Evolutionary conservation across 2,797 vertebrate species (phyloP).

Genomic region (Squalus acanthias): DNA sequence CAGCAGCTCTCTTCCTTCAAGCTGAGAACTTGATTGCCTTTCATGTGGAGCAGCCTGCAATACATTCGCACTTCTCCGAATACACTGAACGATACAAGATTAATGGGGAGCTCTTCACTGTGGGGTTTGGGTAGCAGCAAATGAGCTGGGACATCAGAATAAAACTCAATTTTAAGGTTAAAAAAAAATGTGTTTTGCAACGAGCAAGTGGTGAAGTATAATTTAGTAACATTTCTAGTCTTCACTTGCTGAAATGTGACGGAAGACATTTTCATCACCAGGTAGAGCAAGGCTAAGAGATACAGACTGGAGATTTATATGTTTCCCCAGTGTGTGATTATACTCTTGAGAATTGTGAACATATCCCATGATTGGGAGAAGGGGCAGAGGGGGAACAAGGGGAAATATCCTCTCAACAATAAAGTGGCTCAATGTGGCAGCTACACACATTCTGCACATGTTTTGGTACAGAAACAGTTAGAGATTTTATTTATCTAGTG

Average conservation of each 20-base stretch:
- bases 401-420: too few species aligned
- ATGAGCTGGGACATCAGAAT: background rate
- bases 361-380: too few species aligned
- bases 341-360: too few species aligned
- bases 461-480: too few species aligned
- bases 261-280: background rate
- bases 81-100: background rate
- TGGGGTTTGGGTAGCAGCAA: background rate
- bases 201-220: background rate
- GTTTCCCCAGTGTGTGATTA: too few species aligned
- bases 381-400: too few species aligned
- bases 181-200: background rate
- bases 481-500: too few species aligned
- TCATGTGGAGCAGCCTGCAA: background rate
- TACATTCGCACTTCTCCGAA: background rate
- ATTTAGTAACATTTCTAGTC: background rate
- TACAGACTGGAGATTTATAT: background rate
- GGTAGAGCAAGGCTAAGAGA: background rate
- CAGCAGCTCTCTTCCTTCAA: background rate
- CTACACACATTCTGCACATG: too few species aligned
- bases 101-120: background rate
- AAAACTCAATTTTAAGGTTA: background rate
- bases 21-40: background rate
- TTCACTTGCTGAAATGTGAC: background rate
- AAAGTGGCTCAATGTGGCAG: too few species aligned